Base-by-base conservation (phyloP, 1,140 invertebrate species). In the Trichonephila clavipes region DNA sequence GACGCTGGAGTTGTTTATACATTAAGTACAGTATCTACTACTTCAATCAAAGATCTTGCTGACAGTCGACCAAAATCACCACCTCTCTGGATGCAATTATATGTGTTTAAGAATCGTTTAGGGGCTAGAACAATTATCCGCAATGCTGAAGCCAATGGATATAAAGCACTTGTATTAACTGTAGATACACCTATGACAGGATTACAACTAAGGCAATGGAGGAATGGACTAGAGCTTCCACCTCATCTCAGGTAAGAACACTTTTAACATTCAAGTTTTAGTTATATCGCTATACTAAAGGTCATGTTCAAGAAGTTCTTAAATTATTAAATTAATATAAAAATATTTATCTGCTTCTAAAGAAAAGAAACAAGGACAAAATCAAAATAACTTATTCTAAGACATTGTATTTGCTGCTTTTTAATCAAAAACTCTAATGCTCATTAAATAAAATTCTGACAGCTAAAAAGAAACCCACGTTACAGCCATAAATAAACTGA, bases 161-260 rank as follows among this genome's bases (percentile, higher is more conserved):
- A 97, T 95, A 97, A 97, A 96, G 98, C 98, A 2, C 95, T 99
- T 1, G 98, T 98, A 1, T 95, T 99, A 0, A 99, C 98, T 1
- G 97, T 99, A 0, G 99, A 99, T 96, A 97, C 98, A 1, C 98
- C 98, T 0, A 95, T 97, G 3, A 98, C 98, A 95, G 98, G 98
- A 0, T 96, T 97, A 44, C 96, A 98, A 87, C 96, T 97, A 72
- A 97, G 97, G 0, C 98, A 99, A 96, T 96, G 97, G 4, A 97
- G 97, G 92, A 99, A 99, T 95, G 97, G 97, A 95, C 99, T 99
- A 95, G 96, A 96, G 40, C 95, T 99, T 21, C 98, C 98, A 0
- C 95, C 96, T 28, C 97, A 99, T 96, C 96, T 98, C 62, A 97
- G 96, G 94, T 96, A 98, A 90, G 21, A 24, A 1, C n/a, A 34